These are phyloP conservation scores for Sebastes wilsoni DNA, from an alignment of 2,797 vertebrate genomes.

Conservation along the genomic window DNA sequence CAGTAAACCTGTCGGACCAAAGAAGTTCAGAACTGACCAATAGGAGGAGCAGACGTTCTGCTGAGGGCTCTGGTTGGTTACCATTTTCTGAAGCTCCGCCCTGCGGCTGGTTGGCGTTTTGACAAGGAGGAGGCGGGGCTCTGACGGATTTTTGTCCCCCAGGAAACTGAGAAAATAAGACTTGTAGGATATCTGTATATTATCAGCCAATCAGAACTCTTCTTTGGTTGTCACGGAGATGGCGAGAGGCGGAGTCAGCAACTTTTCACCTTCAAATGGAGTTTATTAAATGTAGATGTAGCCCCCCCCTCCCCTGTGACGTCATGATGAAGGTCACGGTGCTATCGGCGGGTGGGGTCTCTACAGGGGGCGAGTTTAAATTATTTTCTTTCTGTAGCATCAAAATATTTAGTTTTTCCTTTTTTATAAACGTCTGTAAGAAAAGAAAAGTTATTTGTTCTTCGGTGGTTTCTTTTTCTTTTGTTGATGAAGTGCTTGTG, in stretches of 20 bases:
- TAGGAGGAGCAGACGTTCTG: conserved; percentile 42
- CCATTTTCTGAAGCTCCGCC: not conserved
- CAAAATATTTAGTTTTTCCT: conserved; percentile 11
- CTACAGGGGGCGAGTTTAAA: conserved; percentile 21
- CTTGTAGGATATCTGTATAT: conserved; percentile 70
- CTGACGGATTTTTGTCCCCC: not conserved
- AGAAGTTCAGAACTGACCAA: conserved; percentile 89
- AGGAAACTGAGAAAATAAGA: conserved; percentile 38
- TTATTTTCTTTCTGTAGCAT: conserved; percentile 66
- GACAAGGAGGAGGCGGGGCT: not conserved
- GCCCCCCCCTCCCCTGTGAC: not conserved
- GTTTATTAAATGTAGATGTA: conserved; percentile 16
- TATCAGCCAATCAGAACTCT: conserved; percentile 45
- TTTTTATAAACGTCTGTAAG: conserved; percentile 67
- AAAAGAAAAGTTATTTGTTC: conserved; percentile 49
- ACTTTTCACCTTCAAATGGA: conserved; percentile 23
- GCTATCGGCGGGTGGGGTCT: not conserved
- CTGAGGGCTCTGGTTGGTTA: conserved; percentile 48
- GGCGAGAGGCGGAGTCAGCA: not conserved
- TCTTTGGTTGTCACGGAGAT: conserved; percentile 51
- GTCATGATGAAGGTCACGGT: not conserved
- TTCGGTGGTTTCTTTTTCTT: conserved; percentile 23
- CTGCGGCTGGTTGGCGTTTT: not conserved
- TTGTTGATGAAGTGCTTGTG: not conserved
- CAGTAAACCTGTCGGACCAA: conserved; percentile 88